Base-by-base conservation (phyloP, 2,113 vertebrate genomes). In the Bos javanicus region DNA sequence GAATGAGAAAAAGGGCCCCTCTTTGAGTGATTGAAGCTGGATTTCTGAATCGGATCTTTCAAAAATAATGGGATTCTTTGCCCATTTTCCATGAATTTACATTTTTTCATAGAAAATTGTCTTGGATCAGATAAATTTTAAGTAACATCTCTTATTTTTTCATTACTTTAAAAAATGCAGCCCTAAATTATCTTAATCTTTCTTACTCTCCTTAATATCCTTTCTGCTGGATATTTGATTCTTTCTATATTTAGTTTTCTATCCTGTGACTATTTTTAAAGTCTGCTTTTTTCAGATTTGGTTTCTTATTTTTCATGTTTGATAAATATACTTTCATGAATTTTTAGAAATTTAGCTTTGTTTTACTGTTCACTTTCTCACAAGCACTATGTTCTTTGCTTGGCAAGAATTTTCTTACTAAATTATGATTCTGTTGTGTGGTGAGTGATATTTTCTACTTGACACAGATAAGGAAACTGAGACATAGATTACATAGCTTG, bases 41-140 rank as follows among this genome's bases (percentile, higher is more conserved):
- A 43, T 93, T 98, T 98, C 91, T 97, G 95, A 98, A 97, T 97
- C 54, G 56, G 3, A 64, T 90, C 95, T 97, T 98, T 98, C 96
- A 97, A 83, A 93, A 93, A 93, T 64, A 92, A 96, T 54, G 17
- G 43, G 25, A 6, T 95, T 54, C 86, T 93, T 86, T 98, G 97
- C 91, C 96, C 86, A 85, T 93, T 97, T 98, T 97, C 96, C 97
- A 93, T 50, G 87, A 96, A 89, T 96, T 96, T 95, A 57, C 67
- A 87, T 95, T 95, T 98, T 98, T 97, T 96, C 67, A 88, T 78
- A 87, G 71, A 92, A 93, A 93, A 89, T 84, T 94, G 62, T 54
- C 39, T 94, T 93, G 86, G 78, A 93, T 90, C n/a, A 52, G 87
- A 96, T 92, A 85, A 28, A 87, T 85, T 76, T 90, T 96, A 95